These are phyloP conservation scores for Spondyliosoma cantharus DNA, from an alignment of 2,797 vertebrate genomes.

Conservation along the genomic window DNA sequence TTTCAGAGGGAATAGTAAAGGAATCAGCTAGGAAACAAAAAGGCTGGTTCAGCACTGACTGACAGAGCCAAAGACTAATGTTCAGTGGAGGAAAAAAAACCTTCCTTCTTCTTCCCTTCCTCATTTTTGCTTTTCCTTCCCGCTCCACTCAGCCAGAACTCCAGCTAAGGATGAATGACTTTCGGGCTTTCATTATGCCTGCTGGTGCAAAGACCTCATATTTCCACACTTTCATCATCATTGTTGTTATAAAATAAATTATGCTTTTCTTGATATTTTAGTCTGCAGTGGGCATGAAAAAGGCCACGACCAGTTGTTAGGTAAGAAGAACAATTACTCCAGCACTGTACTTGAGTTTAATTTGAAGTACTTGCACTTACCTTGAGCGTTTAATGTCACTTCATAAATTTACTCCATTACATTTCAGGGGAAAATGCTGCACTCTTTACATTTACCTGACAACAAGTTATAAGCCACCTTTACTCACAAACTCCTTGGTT, in stretches of 20 bases:
- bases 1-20: conserved; percentile 80
- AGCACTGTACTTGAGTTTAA: not conserved
- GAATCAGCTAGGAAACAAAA: conserved; percentile 76
- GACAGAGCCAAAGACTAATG: conserved; percentile 78
- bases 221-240: conserved; percentile 25
- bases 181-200: conserved; percentile 49
- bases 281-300: not conserved
- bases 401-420: not conserved
- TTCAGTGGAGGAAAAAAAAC: conserved; percentile 46
- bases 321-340: not conserved
- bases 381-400: not conserved
- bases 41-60: conserved; percentile 80
- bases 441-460: not conserved
- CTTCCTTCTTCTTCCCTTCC: not conserved
- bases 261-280: not conserved
- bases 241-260: conserved; percentile 7
- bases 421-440: not conserved
- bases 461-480: not conserved
- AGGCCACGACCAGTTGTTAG: conserved; percentile 9
- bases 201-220: conserved; percentile 29
- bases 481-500: no score
- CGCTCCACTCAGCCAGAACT: conserved; percentile 60
- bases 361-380: not conserved
- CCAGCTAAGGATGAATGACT: conserved; percentile 58
- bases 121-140: conserved; percentile 47